Base-by-base conservation (phyloP, 2,113 vertebrate species). In the Clarias macrocephalus region DNA sequence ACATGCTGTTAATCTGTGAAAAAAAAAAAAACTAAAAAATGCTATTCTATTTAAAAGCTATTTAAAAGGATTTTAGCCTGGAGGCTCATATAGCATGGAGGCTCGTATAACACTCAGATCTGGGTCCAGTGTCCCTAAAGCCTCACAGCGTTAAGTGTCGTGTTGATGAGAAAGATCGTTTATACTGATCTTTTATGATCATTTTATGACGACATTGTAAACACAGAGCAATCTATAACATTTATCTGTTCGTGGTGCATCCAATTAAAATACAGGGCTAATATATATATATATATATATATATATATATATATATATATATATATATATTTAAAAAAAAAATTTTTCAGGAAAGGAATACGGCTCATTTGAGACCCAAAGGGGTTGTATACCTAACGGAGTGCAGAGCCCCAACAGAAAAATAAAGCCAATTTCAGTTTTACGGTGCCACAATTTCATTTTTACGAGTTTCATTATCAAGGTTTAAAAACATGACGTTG, bases 401-500 rank as follows among this genome's bases (percentile, higher is more conserved):
- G 42, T 66, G 59, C 59, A 66, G 54, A 85, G 37, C n/a, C 75
- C 57, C 56, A 48, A 82, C 82, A 83, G 60, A 28, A 81, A 75
- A 37, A 85, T 11, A 59, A 80, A 84, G 89, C 63, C 62, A 28
- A 19, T 66, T 85, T 13, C 54, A 76, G 56, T 57, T 62, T 88
- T 70, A 85, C 84, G 33, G 87, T 83, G 84, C 28, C 65, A 82
- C 65, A 65, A 87, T 89, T 82, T 89, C 62, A 3, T 18, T 88
- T 86, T 86, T 88, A 87, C 73, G 52, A 84, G 82, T 70, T 57
- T 83, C 80, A 91, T 92, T 92, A 90, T 91, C 88, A 90, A 82
- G 86, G 87, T 92, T 92, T 86, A 88, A 87, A 89, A 91, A 90
- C 87, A 86, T 90, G 85, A 88, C 72, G 70, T 84, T 92, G 88